A percentile compares a stretch with the other conserved stretches of the same genome.
These are phyloP conservation scores for Protobothrops mucrosquamatus DNA, from an alignment of 2,113 vertebrate species.

Conservation along the genomic window DNA sequence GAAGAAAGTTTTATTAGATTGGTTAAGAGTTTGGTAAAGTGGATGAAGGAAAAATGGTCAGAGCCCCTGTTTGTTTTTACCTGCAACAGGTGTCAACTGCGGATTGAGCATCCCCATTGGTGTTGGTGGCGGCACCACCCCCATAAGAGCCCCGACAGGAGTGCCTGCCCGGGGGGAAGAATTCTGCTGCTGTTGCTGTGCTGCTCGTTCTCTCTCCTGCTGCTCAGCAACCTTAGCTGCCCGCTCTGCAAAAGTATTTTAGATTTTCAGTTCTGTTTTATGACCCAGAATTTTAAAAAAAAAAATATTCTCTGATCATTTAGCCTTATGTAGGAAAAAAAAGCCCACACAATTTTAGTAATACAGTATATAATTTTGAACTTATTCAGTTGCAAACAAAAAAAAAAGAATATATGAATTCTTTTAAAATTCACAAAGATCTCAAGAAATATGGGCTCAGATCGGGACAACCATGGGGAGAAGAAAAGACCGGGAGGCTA, in stretches of 20 bases:
- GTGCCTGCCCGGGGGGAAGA: conserved; percentile 97
- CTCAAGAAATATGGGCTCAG: conserved; percentile 31
- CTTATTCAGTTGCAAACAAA: conserved; percentile 69
- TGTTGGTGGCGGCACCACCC: conserved; percentile 95
- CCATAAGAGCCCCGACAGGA: conserved; percentile 95
- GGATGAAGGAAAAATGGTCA: conserved; percentile 77
- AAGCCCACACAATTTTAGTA: conserved; percentile 65
- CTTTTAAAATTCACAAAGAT: conserved; percentile 68
- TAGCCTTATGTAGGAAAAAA: conserved; percentile 70
- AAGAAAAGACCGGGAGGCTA: background rate
- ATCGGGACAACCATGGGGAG: background rate
- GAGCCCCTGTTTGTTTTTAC: conserved; percentile 88
- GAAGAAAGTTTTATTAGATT: conserved; percentile 65
- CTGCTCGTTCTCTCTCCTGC: conserved; percentile 96
- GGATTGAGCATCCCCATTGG: conserved; percentile 98
- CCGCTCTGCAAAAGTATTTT: conserved; percentile 90
- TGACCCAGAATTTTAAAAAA: conserved; percentile 76
- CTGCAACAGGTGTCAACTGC: conserved; percentile 96
- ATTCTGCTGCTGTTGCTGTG: conserved; percentile 85
- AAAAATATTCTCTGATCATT: conserved; percentile 78
- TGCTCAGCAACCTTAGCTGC: conserved; percentile 99
- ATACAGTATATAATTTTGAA: conserved; percentile 69
- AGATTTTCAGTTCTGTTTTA: conserved; percentile 83
- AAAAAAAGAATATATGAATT: conserved; percentile 63
- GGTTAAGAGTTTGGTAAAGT: conserved; percentile 75